These are phyloP conservation scores for Mizuhopecten yessoensis DNA, from an alignment of 1,140 invertebrate genomes.

Conservation along the genomic window DNA sequence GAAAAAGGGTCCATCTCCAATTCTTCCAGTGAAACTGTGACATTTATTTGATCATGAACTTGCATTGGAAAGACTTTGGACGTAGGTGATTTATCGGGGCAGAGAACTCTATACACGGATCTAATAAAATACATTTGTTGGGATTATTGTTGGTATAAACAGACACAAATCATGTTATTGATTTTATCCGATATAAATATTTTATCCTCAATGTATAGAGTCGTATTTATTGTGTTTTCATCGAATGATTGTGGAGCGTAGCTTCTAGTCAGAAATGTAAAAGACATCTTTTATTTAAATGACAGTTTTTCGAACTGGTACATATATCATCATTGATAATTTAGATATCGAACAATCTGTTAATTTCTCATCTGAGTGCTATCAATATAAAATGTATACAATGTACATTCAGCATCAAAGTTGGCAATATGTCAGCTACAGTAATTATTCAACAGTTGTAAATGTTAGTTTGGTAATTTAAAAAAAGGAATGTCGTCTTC, in stretches of 20 bases:
- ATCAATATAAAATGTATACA: not conserved
- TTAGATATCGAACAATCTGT: not conserved
- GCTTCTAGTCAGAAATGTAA: not conserved
- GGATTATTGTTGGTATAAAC: not conserved
- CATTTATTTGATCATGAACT: not conserved
- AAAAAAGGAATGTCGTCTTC: too few relatives aligned
- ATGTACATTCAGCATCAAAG: not conserved
- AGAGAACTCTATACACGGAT: not conserved
- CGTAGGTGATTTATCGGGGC: constrained; percentile 1
- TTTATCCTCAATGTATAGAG: not conserved
- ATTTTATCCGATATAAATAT: not conserved
- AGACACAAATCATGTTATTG: not conserved
- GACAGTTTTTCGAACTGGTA: too few relatives aligned
- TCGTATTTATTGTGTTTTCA: not conserved
- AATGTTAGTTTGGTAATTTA: too few relatives aligned
- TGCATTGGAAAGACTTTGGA: not conserved
- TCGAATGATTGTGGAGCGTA: not conserved
- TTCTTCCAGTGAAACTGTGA: not conserved
- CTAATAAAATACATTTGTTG: not conserved
- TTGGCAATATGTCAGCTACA: not conserved
- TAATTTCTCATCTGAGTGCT: not conserved
- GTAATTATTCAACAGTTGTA: too few relatives aligned
- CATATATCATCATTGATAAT: not conserved
- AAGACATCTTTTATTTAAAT: too few relatives aligned
- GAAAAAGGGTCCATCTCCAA: not conserved